Evolutionary conservation across 2,888 invertebrate species (phyloP), one percentile per base, ranked within the genome.

Genomic region (Malthinus flaveolus): DNA sequence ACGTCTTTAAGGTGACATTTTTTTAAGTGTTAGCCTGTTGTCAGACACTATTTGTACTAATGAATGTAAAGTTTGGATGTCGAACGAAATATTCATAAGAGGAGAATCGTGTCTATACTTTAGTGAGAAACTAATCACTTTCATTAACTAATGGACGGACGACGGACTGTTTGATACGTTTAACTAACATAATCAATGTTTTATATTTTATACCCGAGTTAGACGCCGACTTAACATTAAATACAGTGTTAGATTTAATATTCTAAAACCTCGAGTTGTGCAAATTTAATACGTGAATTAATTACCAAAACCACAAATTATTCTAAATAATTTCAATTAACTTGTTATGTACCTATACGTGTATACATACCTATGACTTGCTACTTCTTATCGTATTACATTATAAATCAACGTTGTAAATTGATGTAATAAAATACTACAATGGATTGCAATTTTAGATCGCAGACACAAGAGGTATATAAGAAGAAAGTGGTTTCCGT

Each of bases 101-200:
- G 33, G n/a, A 36, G 47, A 33, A 11, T 47, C 47, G 37, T 39
- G 32, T 47, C 37, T 45, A 35, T 32, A 39, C 32, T 54, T 37
- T 39, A 47, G 47, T 39, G 54, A 47, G 50, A 34, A 51, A 50
- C 52, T 57, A 57, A 57, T 57, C 51, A 42, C 47, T 52, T 57
- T 57, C 57, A 57, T 57, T 57, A 57, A 57, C 57, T 57, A 57
- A 57, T 57, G 57, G 57, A 51, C 42, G 47, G 39, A 15, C 57
- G 35, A 12, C 57, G 35, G 23, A 51, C 32, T 48, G 51, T 47
- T 48, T 57, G 47, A 51, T 57, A 52, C 47, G 46, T 51, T 57
- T 33, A 57, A 51, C 57, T 51, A 57, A 42, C 56, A n/a, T n/a
- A n/a, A n/a, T n/a, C 49, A 49, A 57, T 47, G 51, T 48, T 51